Base-by-base conservation (phyloP, 2,113 vertebrate genomes). In the Andinoacara biseriatus region DNA sequence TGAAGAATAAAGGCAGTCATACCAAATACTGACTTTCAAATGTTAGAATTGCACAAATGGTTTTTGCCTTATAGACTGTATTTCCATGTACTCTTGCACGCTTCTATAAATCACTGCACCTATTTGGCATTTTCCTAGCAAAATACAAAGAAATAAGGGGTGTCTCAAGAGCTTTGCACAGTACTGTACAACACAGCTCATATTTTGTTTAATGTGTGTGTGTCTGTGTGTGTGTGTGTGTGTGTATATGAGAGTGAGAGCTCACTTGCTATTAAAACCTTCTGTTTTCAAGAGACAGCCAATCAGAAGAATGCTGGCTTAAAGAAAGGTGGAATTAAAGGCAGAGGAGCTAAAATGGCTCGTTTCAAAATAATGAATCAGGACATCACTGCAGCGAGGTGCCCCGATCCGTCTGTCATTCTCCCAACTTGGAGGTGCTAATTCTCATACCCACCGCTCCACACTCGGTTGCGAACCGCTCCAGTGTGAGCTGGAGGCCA, bases 211-310 rank as follows among this genome's bases (percentile, higher is more conserved):
- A 43, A 3, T 43, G 1, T 65, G 2, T 40, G n/a, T 43, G 24
- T 43, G 13, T 26, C 0, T 24, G 38, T 14, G 62, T 46, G n/a
- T 63, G 61, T 15, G n/a, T 43, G 24, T 43, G 13, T 26, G 0
- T 24, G 38, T 14, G 62, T 46, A 38, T 46, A 7, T 46, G 22
- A 46, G 10, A 46, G 22, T 67, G 40, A 1, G 46, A 26, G 40
- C 26, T 26, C 46, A 46, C 38, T 26, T 40, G 17, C 14, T 26
- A 43, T 40, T 17, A 49, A 49, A 49, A 17, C 15, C 14, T 67
- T 26, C 22, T 29, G 15, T 22, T 69, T 69, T 11, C 15, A 49
- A 10, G 15, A 1, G 1, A 69, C 26, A 0, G 63, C 0, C 0
- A 69, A 49, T 69, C 24, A 69, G 40, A 69, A 69, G 40, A 49